These are phyloP conservation scores for Alloscopus bannaensis DNA, from an alignment of 2,888 invertebrate genomes.

Conservation along the genomic window DNA sequence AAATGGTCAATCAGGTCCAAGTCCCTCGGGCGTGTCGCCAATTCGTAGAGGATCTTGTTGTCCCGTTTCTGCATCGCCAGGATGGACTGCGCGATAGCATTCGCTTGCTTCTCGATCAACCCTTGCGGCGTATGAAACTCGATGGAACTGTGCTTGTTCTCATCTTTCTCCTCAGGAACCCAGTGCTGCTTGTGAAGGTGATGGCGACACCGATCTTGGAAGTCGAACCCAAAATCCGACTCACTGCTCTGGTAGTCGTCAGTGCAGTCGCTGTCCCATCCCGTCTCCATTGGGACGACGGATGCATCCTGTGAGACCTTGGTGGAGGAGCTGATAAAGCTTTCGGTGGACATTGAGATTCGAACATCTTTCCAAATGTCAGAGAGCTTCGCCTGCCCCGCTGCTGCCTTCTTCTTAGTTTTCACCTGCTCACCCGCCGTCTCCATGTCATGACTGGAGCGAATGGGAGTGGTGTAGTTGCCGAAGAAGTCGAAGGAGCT, in stretches of 20 bases:
- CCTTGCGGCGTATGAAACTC: constrained; percentile 50
- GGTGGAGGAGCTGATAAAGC: constrained; percentile 53
- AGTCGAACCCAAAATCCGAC: constrained; percentile 42
- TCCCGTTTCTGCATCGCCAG: constrained; percentile 43
- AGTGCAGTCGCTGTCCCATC: constrained; percentile 41
- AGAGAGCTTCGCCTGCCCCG: constrained; percentile 13
- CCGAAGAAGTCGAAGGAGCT: constrained; percentile 59
- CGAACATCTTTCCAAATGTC: constrained; percentile 60
- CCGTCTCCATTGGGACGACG: constrained; percentile 34
- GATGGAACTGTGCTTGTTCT: constrained; percentile 39
- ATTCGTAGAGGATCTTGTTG: constrained; percentile 33
- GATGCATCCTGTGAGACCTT: constrained; percentile 55
- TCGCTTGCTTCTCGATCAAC: constrained; percentile 46
- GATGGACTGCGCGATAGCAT: constrained; percentile 39
- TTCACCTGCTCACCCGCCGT: background rate
- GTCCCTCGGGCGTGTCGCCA: constrained; percentile 24
- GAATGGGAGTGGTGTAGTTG: constrained; percentile 10
- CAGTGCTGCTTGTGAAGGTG: constrained; percentile 32
- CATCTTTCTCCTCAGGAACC: constrained; percentile 12
- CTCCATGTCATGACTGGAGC: constrained; percentile 23
- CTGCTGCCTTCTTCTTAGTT: constrained; percentile 5
- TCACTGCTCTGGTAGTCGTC: constrained; percentile 50
- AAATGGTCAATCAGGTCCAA: constrained; percentile 54
- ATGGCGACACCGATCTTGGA: constrained; percentile 46
- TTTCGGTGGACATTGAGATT: constrained; percentile 56